A percentile compares a stretch with the other conserved stretches of the same genome.
phyloP scores from a whole-genome alignment of 2,797 vertebrate genomes.

The Anguilla pacifica region DNA sequence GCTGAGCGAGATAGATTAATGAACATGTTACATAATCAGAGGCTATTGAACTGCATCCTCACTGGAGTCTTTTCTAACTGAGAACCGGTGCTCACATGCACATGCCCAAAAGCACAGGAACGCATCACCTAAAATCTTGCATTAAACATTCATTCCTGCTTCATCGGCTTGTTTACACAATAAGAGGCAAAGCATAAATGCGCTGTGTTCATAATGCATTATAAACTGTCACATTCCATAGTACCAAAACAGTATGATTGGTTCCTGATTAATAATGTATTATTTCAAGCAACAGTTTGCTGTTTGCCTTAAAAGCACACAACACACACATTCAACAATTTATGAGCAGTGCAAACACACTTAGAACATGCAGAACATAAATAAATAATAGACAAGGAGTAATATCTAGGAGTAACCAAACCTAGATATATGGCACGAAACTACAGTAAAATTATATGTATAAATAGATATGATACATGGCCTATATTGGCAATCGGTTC shows the following conservation, averaged over 20 bases:
- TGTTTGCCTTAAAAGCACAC: neutral
- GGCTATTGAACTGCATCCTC: neutral
- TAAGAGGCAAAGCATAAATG: neutral
- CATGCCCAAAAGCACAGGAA: neutral
- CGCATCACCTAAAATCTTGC: neutral
- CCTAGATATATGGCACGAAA: neutral
- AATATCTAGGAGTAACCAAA: neutral
- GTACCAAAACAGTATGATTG: neutral
- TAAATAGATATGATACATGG: neutral
- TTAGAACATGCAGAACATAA: neutral
- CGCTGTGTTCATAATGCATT: neutral
- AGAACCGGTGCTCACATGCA: neutral
- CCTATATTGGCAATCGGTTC: neutral
- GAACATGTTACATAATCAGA: slow-evolving; percentile 41
- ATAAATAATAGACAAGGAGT: neutral
- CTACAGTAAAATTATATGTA: neutral
- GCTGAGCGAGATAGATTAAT: slow-evolving; percentile 33
- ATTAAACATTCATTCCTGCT: neutral
- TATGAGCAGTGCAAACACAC: neutral
- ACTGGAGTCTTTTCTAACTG: neutral
- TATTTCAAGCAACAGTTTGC: neutral
- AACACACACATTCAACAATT: neutral
- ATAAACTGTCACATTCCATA: neutral
- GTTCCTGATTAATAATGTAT: neutral
- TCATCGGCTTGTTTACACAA: neutral